phyloP scores from a whole-genome alignment of 2,888 invertebrate genomes.

The Pheosia gnoma region DNA sequence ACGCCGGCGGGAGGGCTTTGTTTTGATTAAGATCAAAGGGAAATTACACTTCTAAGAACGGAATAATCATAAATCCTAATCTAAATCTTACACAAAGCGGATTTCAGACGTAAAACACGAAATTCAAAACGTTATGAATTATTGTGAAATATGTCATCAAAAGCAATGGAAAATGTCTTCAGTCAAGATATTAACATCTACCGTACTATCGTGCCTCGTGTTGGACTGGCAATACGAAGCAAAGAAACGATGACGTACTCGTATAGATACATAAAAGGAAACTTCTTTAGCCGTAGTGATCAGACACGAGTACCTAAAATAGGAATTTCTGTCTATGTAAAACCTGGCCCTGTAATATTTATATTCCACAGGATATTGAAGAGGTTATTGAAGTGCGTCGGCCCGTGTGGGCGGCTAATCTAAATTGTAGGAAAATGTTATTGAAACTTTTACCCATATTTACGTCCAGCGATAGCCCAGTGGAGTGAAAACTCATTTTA shows the following conservation, averaged over 20 bases:
- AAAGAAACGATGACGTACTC: too few species aligned
- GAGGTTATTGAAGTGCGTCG: not conserved
- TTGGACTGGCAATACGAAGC: too few species aligned
- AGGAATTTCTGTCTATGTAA: too few species aligned
- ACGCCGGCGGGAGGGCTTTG: not conserved
- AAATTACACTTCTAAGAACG: not conserved
- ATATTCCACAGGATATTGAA: too few species aligned
- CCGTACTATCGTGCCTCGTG: too few species aligned
- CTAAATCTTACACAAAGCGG: not conserved
- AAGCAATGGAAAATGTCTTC: not conserved
- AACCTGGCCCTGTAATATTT: too few species aligned
- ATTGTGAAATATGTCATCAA: not conserved
- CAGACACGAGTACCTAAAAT: too few species aligned
- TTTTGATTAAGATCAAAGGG: not conserved
- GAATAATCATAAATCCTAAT: not conserved
- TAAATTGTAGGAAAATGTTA: not conserved
- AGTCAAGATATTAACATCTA: too few species aligned
- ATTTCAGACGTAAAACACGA: not conserved
- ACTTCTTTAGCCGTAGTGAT: too few species aligned
- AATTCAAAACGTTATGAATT: not conserved
- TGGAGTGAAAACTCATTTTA: not conserved
- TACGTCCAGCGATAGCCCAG: not conserved
- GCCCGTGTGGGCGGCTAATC: not conserved
- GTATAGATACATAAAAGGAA: too few species aligned
- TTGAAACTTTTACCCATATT: not conserved